phyloP scores from a whole-genome alignment of 2,113 vertebrate species.

The Oriolus oriolus region DNA sequence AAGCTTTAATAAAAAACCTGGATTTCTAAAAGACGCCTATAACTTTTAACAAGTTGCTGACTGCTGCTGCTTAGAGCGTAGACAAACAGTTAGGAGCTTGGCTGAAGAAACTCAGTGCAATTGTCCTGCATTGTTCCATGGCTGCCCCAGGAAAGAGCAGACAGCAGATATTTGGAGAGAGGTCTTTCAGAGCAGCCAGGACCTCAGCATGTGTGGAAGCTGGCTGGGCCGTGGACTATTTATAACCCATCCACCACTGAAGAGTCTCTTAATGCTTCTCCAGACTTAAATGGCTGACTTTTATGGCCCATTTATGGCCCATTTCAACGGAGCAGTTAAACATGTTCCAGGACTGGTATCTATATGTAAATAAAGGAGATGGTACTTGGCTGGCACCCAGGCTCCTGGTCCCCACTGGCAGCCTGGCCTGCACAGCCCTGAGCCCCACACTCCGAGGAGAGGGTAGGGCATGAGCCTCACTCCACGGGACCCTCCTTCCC shows the following conservation, averaged over 20 bases:
- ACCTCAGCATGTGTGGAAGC: background rate
- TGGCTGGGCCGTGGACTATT: background rate
- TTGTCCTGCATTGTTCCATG: background rate
- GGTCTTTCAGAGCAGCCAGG: background rate
- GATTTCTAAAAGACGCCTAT: background rate
- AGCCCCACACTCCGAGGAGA: background rate
- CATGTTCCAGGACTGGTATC: background rate
- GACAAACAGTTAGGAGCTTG: background rate
- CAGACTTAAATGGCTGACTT: slow-evolving; percentile 22
- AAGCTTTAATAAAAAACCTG: background rate
- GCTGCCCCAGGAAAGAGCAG: background rate
- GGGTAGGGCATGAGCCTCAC: background rate
- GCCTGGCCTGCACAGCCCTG: background rate
- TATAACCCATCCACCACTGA: slow-evolving; percentile 1
- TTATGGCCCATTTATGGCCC: slow-evolving; percentile 13
- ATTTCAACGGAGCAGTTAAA: slow-evolving; percentile 39
- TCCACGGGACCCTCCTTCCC: background rate
- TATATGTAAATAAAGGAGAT: slow-evolving; percentile 14
- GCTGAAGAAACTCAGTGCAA: background rate
- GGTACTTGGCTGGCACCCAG: background rate
- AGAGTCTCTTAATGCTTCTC: slow-evolving; percentile 47
- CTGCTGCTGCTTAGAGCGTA: background rate
- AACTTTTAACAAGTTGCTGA: background rate
- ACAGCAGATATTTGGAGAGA: background rate
- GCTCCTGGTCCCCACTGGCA: background rate